Base-by-base conservation (phyloP, 2,113 vertebrate genomes). In the Bos javanicus region DNA sequence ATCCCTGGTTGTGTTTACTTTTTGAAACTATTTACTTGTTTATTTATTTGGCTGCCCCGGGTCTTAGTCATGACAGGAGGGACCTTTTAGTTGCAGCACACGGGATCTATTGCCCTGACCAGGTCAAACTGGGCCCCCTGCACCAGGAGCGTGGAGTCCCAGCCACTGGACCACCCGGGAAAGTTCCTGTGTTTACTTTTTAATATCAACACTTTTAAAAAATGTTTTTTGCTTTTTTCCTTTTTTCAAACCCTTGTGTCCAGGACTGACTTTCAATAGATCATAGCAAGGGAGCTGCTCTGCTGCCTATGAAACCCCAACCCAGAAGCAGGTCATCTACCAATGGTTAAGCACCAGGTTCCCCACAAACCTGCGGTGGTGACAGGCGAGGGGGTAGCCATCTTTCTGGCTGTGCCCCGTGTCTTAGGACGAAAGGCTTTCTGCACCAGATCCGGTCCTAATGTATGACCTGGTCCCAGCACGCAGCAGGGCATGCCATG, bases 141-240 rank as follows among this genome's bases (percentile, higher is more conserved):
- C 71, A 76, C 43, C 3, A 2, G 39, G 23, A 76, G 12, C 0
- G 0, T 43, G 23, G 23, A 43, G 60, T 13, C 39, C 23, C 39
- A 76, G 71, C 23, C 71, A 14, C 39, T 76, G 71, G 23, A 76
- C 36, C 36, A 76, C 23, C 71, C 14, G 71, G 21, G 36, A 76
- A 23, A 43, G 36, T 76, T 43, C 23, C 36, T 43, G 5, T 80
- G 46, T 59, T 59, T 78, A 86, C 78, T 85, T 92, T 95, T 59
- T 84, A n/a, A 76, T 83, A 13, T 84, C 48, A 83, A 76, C 33
- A 28, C 12, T 57, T 87, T 86, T 74, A 2, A 0, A 23, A 71
- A 36, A 36, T 71, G n/a, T 71, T 36, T 71, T 71, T 71, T 39
- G 19, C 21, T 23, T 12, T 39, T 36, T 36, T 71, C 17, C 17